Evolutionary conservation across 2,797 vertebrate genomes (phyloP), one percentile per base, ranked within the genome.

Genomic region (Eulemur rubriventer): DNA sequence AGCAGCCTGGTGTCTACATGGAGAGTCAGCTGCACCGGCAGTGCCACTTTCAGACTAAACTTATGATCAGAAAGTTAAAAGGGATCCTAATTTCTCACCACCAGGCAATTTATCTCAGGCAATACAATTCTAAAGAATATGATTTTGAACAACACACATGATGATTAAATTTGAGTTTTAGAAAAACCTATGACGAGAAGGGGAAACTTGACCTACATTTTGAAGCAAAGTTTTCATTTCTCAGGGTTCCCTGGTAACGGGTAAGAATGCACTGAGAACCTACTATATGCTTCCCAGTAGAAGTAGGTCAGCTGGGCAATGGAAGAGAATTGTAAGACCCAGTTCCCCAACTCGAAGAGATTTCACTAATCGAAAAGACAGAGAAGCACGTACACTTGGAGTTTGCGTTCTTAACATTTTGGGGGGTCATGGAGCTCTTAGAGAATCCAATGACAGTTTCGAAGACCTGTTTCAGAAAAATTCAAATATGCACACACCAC

Each of bases 161-260:
- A 92, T 65, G 30, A 59, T 38, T 81, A 72, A 41, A 87, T 65
- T 63, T 87, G 48, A 91, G n/a, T 88, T 90, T 96, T 57, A 90
- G 72, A 43, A 87, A 93, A 94, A 50, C 17, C 35, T 63, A 17
- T n/a, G 35, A 33, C 84, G 83, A 43, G 33, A 92, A 78, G 35
- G 28, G 79, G 8, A 94, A 46, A n/a, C 18, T 26, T 18, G n/a
- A 86, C 11, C 67, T 88, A 81, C 30, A 43, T 81, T 85, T 80
- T 81, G 75, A 94, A 73, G n/a, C 18, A 75, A 50, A 14, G 2
- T 72, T 83, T 61, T 20, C 24, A 41, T 89, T 85, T 76, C 61
- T 91, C 43, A 20, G 48, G 24, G n/a, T 88, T 30, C 41, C 65
- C 65, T 4, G 1, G 48, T 57, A 86, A 57, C 65, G 38, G 26